Evolutionary conservation across 2,113 vertebrate species (phyloP), one percentile per base, ranked within the genome.

Genomic region (Azemiops feae): DNA sequence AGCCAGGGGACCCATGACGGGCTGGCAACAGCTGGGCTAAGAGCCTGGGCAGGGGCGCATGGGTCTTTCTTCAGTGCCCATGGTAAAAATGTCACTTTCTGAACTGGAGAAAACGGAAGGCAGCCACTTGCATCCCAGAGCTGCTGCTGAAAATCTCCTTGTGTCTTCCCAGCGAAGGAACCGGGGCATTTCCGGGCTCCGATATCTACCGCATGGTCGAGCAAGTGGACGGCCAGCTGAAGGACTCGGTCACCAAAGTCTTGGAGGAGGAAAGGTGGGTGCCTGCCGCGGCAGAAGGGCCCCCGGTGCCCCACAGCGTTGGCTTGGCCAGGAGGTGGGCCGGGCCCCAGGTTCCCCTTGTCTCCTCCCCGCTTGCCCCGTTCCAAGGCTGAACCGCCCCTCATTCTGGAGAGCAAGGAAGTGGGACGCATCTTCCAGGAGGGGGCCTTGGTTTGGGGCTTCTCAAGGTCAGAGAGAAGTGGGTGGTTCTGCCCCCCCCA

Each of bases 171-270:
- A 98, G 98, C 0, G 97, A 98, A 23, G 98, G 97, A 39, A 96
- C 89, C 3, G 97, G 97, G 6, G 53, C 47, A 0, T 98, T 98
- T 94, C 95, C 98, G 0, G 98, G 98, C 0, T 91, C 91, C 0
- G 96, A 98, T 45, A 91, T 98, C 96, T 98, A 98, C 89, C 96
- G 96, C 47, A 97, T 98, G 97, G 97, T 98, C 0, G 95, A 96
- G 69, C 97, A 97, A 81, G 96, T 98, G 3, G 93, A 97, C 0
- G 87, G 92, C 5, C 96, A 97, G 85, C 95, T 98, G 91, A 96
- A 94, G 93, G 96, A 96, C 3, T 97, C 97, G 11, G 88, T 97
- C 25, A 34, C 94, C 0, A 95, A 96, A 22, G 53, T 96, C 0
- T 89, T 97, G 94, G 95, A 98, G 30, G 97, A 96, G 14, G 94